A percentile compares a stretch with the other conserved stretches of the same genome.
Evolutionary conservation across 1,140 invertebrate genomes (phyloP).

Genomic region (Pseudomyrmex flavicornis): DNA sequence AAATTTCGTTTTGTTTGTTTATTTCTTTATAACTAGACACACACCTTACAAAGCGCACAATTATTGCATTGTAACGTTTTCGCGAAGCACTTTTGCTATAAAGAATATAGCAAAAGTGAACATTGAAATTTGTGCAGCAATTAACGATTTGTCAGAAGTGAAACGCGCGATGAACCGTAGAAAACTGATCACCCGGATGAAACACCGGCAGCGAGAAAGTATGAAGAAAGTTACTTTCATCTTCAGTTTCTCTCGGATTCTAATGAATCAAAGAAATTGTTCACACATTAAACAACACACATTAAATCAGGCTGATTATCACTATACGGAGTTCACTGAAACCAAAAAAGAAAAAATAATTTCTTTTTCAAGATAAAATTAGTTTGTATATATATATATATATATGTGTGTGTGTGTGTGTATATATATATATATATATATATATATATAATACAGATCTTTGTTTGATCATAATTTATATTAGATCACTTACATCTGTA

Average conservation of each 20-base stretch:
- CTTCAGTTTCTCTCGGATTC: neutral
- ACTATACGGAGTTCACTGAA: too few species aligned
- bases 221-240: constrained; percentile 76
- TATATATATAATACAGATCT: too few species aligned
- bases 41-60: neutral
- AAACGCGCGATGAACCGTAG: constrained; percentile 36
- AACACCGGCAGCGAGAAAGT: constrained; percentile 67
- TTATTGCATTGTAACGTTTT: constrained; percentile 19
- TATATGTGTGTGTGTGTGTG: too few species aligned
- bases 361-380: too few species aligned
- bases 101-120: neutral
- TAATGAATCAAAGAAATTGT: too few species aligned
- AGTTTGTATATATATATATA: too few species aligned
- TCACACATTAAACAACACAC: too few species aligned
- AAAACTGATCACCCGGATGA: constrained; percentile 53
- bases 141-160: constrained; percentile 32
- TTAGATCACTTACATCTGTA: too few species aligned
- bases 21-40: neutral
- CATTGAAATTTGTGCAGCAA: neutral
- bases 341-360: too few species aligned
- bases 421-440: too few species aligned
- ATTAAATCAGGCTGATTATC: too few species aligned
- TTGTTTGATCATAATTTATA: too few species aligned
- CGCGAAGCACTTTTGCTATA: neutral
- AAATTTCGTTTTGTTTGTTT: neutral